These are phyloP conservation scores for Crotalus viridis DNA, from an alignment of 2,113 vertebrate species.

Conservation along the genomic window DNA sequence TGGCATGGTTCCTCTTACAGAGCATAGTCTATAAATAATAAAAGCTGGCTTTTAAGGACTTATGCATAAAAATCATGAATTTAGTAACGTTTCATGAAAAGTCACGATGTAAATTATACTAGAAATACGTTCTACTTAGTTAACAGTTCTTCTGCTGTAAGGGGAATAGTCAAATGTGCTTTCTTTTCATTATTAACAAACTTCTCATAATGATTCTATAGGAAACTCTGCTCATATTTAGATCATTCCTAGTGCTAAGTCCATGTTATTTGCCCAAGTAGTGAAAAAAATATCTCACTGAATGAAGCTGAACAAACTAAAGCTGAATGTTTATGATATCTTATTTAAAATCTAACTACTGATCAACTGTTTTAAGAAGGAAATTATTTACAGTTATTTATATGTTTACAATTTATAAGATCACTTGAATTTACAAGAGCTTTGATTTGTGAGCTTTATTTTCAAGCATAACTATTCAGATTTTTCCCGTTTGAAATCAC, in stretches of 20 bases:
- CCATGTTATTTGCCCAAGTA: constrained; percentile 2
- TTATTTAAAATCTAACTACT: neutral
- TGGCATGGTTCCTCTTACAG: neutral
- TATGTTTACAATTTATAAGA: neutral
- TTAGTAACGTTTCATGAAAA: neutral
- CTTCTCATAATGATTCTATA: neutral
- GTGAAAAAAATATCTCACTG: neutral
- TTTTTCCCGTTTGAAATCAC: neutral
- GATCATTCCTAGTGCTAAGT: neutral
- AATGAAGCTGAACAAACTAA: neutral
- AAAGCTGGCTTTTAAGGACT: neutral
- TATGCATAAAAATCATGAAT: neutral
- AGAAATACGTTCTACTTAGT: neutral
- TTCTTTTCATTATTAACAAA: neutral
- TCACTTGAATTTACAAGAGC: neutral
- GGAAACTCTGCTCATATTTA: neutral
- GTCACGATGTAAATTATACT: neutral
- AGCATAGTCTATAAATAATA: neutral
- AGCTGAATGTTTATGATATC: neutral
- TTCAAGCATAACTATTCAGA: neutral
- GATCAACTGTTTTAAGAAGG: neutral
- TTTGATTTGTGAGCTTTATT: neutral
- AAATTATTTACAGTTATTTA: neutral
- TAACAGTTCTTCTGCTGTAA: neutral
- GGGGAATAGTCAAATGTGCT: neutral